Conservation (phyloP, 64 coral and sea anemone species). For the Platygyra sinensis region DNA sequence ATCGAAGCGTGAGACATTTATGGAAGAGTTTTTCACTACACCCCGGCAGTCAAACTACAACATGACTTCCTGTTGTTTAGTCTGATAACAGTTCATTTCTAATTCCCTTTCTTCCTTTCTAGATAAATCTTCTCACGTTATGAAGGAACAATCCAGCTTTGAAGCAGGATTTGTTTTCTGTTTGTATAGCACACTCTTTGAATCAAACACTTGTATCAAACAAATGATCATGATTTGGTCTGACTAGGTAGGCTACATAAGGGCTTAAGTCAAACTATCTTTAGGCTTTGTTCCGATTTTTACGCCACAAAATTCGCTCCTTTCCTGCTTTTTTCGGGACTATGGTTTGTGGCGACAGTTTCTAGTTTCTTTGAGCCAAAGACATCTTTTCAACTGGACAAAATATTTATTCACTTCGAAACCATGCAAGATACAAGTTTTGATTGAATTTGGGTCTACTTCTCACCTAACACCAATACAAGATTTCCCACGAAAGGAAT, state of each 20-base stretch:
- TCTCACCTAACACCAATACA: too few species aligned
- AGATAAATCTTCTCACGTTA: background rate
- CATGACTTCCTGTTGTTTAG: conserved; percentile 19
- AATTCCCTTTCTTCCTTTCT: background rate
- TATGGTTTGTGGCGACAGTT: too few species aligned
- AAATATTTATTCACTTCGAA: too few species aligned
- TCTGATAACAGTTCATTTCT: background rate
- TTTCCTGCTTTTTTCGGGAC: background rate
- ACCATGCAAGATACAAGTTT: too few species aligned
- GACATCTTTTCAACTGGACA: too few species aligned
- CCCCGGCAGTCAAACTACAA: background rate
- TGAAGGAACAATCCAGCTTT: background rate
- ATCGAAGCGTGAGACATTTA: background rate
- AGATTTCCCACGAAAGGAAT: too few species aligned
- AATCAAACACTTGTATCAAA: too few species aligned
- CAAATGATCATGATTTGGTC: background rate
- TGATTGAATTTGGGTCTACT: too few species aligned
- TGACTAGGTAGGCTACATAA: background rate
- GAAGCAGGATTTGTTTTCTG: background rate
- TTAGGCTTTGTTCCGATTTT: background rate
- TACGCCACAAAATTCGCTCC: background rate
- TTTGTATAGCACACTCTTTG: background rate
- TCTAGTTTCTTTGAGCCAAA: too few species aligned
- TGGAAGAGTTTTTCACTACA: background rate
- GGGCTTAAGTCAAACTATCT: background rate